Evolutionary conservation across 2,888 invertebrate species (phyloP), one percentile per base, ranked within the genome.

Genomic region (Brenthis hecate): DNA sequence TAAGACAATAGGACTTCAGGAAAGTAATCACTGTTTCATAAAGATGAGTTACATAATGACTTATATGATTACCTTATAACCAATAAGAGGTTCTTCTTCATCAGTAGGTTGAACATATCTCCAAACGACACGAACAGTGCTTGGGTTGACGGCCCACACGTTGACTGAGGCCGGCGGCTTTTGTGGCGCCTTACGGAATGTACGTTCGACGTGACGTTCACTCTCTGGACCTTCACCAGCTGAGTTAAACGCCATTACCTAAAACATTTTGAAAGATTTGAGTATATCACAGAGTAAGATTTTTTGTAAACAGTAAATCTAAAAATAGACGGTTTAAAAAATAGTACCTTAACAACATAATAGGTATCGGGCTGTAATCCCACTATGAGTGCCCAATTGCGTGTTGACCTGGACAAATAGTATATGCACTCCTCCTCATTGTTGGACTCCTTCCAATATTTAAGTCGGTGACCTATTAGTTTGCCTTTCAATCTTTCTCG

Each of bases 201-300:
- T 98, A 71, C 98, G 95, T 86, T 98, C 97, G 73, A 96, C 89
- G 83, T 94, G 97, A 55, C 97, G 94, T 92, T 98, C 98, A 89
- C 98, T 98, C 85, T 99, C 98, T 0, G 98, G 98, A 4, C 99
- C 99, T 86, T 98, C 98, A 2, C 99, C 99, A 4, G 99, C 99
- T 0, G 97, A 95, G 91, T 99, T 99, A 81, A 97, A 99, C 0
- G 98, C 98, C 98, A 99, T 98, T 2, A 97, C 92, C 92, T 92
- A 66, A 11, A 73, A 74, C 57, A 13, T 56, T 53, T 32, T 57
- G 47, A 8, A 13, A 6, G 13, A 2, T n/a, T 43, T 47, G 1
- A 11, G 8, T 43, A 11, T 8, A 8, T 43, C 8, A 43, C 8
- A 43, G 36, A 43, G 36, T 16, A 55, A 55, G 19, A 14, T 8